Evolutionary conservation across 2,113 vertebrate genomes (phyloP), one percentile per base, ranked within the genome.

Genomic region (Spermophilus dauricus): DNA sequence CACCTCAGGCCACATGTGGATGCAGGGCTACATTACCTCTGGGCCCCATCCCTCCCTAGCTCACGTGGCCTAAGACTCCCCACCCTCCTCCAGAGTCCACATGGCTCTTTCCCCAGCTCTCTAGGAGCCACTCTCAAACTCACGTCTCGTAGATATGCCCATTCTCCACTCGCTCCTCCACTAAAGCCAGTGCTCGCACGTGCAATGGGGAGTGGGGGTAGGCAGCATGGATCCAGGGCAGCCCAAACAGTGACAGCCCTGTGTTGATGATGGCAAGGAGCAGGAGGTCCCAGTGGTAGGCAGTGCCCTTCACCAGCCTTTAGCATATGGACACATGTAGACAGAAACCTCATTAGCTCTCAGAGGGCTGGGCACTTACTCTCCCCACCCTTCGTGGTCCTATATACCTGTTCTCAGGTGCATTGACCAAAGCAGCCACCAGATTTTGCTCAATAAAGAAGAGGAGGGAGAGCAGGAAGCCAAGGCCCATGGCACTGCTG

Each of bases 401-500:
- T 24, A 0, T 30, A 85, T 98, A 99, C 99, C 99, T 99, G 99
- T 99, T 99, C 98, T 99, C 99, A 0, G 99, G 99, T 2, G 99
- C 99, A 0, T 99, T 99, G 39, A 99, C 99, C 97, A 99, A 99
- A 0, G 99, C 99, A 0, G 99, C 99, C 39, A 99, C 99, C 0
- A 99, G 99, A 98, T 99, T 99, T 98, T 99, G 99, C 98, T 99
- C 99, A 10, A 99, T 99, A 97, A 99, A 99, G 98, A 99, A 99
- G 76, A 99, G 99, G 99, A 99, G 97, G 3, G 99, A 99, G 2
- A 99, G 99, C 4, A 99, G 99, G 97, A 99, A 99, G 0, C 99
- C 99, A 30, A 99, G 97, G 0, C 99, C 99, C 95, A 99, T 99
- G 13, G 99, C 98, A 0, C 99, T 99, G 97, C 99, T 95, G 4